Evolutionary conservation across 2,113 vertebrate genomes (phyloP).

Genomic region (Typhlomys cinereus): DNA sequence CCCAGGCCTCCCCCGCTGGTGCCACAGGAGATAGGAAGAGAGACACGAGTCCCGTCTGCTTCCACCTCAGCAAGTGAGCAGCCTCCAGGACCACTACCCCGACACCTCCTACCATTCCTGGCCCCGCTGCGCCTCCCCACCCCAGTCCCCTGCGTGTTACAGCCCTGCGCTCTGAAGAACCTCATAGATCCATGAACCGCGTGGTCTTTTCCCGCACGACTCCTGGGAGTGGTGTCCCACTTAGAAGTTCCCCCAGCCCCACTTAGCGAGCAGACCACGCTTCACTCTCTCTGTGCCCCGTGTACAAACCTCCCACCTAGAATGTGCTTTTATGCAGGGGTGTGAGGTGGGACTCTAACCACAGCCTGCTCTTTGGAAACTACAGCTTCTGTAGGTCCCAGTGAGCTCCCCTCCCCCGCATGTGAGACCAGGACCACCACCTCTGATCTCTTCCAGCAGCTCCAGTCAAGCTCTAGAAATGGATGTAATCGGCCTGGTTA

Average conservation of each 20-base stretch:
- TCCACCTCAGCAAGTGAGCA: neutral
- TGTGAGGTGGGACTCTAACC: conserved; percentile 38
- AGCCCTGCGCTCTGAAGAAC: neutral
- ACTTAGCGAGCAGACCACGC: neutral
- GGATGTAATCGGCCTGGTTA: conserved; percentile 25
- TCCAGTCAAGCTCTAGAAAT: conserved; percentile 14
- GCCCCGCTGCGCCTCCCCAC: neutral
- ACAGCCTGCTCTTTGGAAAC: rapidly evolving
- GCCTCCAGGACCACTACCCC: neutral
- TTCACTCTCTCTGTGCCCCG: neutral
- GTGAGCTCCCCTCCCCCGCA: rapidly evolving
- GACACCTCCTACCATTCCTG: neutral
- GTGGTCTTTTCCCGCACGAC: neutral
- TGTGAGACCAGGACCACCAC: neutral
- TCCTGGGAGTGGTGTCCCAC: neutral
- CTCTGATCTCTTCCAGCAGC: neutral
- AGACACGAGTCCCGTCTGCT: too few species aligned
- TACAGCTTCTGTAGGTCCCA: neutral
- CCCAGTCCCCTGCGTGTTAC: neutral
- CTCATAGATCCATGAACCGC: neutral
- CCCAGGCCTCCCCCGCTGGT: too few species aligned
- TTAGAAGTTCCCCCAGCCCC: neutral
- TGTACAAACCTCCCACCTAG: neutral
- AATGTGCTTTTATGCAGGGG: neutral
- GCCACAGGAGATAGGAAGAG: neutral